Evolutionary conservation across 1,140 invertebrate species (phyloP).

Genomic region (Acromyrmex heyeri): DNA sequence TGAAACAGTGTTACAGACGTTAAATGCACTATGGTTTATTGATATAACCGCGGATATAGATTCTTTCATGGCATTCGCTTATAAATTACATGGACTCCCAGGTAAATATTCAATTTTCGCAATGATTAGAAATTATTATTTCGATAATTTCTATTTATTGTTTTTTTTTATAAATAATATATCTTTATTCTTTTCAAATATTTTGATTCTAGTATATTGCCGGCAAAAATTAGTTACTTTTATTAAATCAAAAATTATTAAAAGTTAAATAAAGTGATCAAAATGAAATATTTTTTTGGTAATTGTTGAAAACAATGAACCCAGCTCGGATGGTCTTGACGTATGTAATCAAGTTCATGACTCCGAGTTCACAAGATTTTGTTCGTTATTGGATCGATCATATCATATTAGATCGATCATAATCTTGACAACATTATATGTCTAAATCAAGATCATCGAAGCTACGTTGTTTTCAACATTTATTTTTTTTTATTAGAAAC

Average conservation of each 20-base stretch:
- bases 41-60: conserved; percentile 60
- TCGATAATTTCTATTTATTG: not conserved
- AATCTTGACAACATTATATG: too few species aligned
- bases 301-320: not conserved
- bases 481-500: too few species aligned
- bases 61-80: not conserved
- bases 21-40: conserved; percentile 66
- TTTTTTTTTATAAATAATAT: not conserved
- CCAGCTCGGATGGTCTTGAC: too few species aligned
- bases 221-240: not conserved
- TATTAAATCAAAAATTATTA: not conserved
- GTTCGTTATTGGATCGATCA: too few species aligned
- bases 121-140: conserved; percentile 3
- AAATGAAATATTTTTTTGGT: not conserved
- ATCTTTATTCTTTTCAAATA: not conserved
- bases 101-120: not conserved
- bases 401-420: too few species aligned
- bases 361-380: too few species aligned
- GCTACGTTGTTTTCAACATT: too few species aligned
- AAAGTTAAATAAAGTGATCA: not conserved
- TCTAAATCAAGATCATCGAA: too few species aligned
- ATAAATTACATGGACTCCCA: not conserved
- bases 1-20: not conserved
- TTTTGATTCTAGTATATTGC: not conserved
- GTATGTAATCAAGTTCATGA: too few species aligned